Percentiles rank a stretch among this genome's conserved stretches.
Conservation (phyloP, 2,888 invertebrate species). For the Caenorhabditis angaria region DNA sequence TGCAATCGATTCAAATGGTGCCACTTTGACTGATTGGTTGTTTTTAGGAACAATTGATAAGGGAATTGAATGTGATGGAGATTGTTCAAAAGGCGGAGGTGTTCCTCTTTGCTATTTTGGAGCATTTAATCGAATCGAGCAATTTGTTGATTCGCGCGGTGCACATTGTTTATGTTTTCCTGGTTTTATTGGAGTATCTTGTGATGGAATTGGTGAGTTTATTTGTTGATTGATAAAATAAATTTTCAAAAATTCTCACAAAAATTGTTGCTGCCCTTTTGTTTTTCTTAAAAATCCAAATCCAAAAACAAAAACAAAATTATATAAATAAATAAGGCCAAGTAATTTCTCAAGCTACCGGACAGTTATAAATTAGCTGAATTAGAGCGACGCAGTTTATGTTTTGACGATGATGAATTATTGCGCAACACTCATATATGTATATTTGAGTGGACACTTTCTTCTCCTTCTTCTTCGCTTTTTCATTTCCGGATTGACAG, state of each 20-base stretch:
- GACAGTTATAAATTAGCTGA: constrained; percentile 17
- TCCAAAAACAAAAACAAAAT: too few relatives aligned
- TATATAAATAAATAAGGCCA: too few relatives aligned
- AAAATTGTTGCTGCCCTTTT: too few relatives aligned
- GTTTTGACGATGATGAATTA: neutral
- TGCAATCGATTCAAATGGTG: constrained; percentile 64
- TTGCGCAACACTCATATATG: neutral
- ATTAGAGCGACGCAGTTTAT: neutral
- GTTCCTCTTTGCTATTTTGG: constrained; percentile 67
- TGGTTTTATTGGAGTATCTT: constrained; percentile 63
- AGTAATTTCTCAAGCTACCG: neutral
- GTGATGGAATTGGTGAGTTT: constrained; percentile 53
- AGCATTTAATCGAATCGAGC: constrained; percentile 47
- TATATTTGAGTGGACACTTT: neutral
- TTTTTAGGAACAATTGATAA: constrained; percentile 55
- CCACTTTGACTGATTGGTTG: constrained; percentile 62
- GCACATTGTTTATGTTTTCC: constrained; percentile 68
- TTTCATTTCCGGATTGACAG: constrained; percentile 1
- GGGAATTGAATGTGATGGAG: constrained; percentile 62
- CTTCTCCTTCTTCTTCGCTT: constrained; percentile 1
- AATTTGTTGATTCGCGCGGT: constrained; percentile 46
- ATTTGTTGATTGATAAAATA: constrained; percentile 1
- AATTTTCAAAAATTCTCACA: neutral
- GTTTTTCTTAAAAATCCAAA: too few relatives aligned
- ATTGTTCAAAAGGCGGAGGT: constrained; percentile 62